Evolutionary conservation across 2,888 invertebrate species (phyloP), one percentile per base, ranked within the genome.

Genomic region (Nephrotoma appendiculata): DNA sequence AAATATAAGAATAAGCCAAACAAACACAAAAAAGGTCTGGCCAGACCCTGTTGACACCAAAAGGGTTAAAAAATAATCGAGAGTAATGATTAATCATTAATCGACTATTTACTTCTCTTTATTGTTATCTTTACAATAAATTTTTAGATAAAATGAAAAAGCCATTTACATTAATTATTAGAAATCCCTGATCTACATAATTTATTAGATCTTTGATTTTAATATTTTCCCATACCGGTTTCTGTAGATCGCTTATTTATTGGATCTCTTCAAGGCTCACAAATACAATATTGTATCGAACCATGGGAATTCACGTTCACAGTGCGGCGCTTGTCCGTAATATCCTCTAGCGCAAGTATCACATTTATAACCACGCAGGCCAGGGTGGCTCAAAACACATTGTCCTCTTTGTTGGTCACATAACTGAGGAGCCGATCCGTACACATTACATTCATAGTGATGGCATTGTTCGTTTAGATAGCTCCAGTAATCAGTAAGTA

Each of bases 291-390:
- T 95, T 91, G 98, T 99, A 91, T 98, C 96, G 91, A 99, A 99
- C 92, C 99, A 99, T 92, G 99, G 99, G 19, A 99, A 99, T 91
- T 99, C 99, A 1, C 98, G 96, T 86, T 94, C 94, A 90, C 99
- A 99, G 89, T 95, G 93, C 0, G 99, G 98, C 87, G 98, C 96
- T 87, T 94, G 93, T 12, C 99, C 99, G 86, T 97, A 94, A 90
- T 96, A 99, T 0, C 99, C 99, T 88, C 99, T 94, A 43, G 96
- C 98, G 91, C 98, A 99, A 89, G 94, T 94, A 89, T 98, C 96
- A 91, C 99, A 99, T 90, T 97, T 97, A 89, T 96, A 95, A 7
- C 99, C 99, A 85, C 99, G 98, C 87, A 99, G 98, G 44, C 99
- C 99, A 87, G 94, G 94, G 89, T 95, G 94, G 92, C 99, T 99